Percentiles rank a stretch among this genome's conserved stretches.
These are phyloP conservation scores for Sclerurus mexicanus DNA, from an alignment of 2,113 vertebrate species.

Conservation along the genomic window DNA sequence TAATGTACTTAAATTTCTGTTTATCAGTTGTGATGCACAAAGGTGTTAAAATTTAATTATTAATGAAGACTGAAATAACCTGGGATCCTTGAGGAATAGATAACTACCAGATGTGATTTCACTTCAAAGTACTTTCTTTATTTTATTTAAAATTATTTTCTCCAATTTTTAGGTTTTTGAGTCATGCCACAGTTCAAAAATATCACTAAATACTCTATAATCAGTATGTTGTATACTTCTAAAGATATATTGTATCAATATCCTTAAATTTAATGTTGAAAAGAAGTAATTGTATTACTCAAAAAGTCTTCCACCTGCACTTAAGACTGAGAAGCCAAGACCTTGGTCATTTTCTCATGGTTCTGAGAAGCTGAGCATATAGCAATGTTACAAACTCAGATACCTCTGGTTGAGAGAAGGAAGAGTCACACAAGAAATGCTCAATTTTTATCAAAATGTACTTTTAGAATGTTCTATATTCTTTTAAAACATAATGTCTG, in stretches of 20 bases:
- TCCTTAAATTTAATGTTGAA: neutral
- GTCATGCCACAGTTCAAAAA: neutral
- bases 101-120: neutral
- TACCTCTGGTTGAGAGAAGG: slow-evolving; percentile 1
- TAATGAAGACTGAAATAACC: neutral
- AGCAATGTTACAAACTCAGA: neutral
- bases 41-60: slow-evolving; percentile 16
- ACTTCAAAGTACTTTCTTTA: neutral
- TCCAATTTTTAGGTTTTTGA: slow-evolving; percentile 4
- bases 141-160: neutral
- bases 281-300: neutral
- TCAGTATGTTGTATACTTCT: neutral
- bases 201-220: neutral
- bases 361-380: neutral
- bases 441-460: neutral
- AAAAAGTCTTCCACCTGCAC: neutral
- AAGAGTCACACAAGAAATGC: neutral
- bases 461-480: neutral
- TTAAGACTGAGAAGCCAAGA: neutral
- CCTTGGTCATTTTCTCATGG: neutral
- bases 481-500: neutral
- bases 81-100: neutral
- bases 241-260: neutral
- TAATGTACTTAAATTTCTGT: neutral
- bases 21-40: neutral